Conservation (phyloP, 64 coral and sea anemone genomes). For the Anthopleura sola region DNA sequence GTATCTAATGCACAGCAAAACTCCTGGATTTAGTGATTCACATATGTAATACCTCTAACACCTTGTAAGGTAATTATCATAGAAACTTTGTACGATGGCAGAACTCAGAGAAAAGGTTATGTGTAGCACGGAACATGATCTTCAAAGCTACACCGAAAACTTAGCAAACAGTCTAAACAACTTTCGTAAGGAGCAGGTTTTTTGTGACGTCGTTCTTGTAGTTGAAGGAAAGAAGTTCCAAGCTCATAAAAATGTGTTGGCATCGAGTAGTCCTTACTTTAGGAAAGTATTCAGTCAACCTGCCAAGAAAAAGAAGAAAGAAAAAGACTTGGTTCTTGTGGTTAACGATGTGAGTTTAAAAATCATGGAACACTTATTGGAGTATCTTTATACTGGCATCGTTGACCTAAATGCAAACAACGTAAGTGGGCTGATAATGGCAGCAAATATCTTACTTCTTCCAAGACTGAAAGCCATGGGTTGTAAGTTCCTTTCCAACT, state of each 20-base stretch:
- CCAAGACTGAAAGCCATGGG: slow-evolving; percentile 15
- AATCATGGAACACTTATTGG: neutral
- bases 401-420: neutral
- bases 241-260: slow-evolving; percentile 18
- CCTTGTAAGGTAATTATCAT: neutral
- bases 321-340: neutral
- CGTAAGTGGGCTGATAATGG: neutral
- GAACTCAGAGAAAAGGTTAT: neutral
- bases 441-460: slow-evolving; percentile 17
- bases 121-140: neutral
- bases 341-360: neutral
- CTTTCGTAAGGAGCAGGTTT: slow-evolving; percentile 1
- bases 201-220: slow-evolving; percentile 9
- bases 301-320: slow-evolving; percentile 15
- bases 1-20: neutral
- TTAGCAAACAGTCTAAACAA: slow-evolving; percentile 21
- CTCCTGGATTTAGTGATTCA: neutral
- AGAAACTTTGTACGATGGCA: neutral
- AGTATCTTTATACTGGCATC: slow-evolving; percentile 8
- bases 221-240: slow-evolving; percentile 23
- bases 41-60: neutral
- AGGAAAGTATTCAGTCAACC: neutral
- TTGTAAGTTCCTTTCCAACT: slow-evolving; percentile 18
- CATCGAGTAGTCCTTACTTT: slow-evolving; percentile 30
- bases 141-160: slow-evolving; percentile 8